phyloP scores from a whole-genome alignment of 2,888 invertebrate genomes.

The Osmoderma eremita region DNA sequence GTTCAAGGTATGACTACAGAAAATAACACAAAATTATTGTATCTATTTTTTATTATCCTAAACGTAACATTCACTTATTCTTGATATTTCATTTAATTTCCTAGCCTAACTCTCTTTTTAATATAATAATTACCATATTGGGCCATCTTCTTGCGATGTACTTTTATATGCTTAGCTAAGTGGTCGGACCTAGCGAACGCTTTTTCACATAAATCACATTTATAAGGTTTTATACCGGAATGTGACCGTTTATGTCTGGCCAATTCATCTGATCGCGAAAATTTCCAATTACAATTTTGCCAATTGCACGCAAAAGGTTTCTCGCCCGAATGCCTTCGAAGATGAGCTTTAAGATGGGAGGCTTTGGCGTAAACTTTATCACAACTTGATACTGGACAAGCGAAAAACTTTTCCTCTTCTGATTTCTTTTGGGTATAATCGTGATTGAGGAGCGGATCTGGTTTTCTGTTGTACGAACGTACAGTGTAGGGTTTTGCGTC shows the following conservation, averaged over 20 bases:
- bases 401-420: conserved; percentile 70
- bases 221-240: conserved; percentile 93
- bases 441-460: conserved; percentile 52
- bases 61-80: background rate
- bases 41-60: conserved; percentile 4
- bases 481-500: conserved; percentile 44
- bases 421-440: conserved; percentile 56
- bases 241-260: conserved; percentile 94
- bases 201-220: conserved; percentile 88
- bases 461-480: conserved; percentile 43
- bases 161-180: conserved; percentile 89
- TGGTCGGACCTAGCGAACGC: conserved; percentile 94
- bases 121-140: conserved; percentile 52
- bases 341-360: conserved; percentile 89
- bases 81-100: conserved; percentile 2
- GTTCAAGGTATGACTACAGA: too few species aligned
- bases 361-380: conserved; percentile 88
- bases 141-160: conserved; percentile 75
- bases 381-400: conserved; percentile 77
- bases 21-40: conserved; percentile 1
- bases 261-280: conserved; percentile 93
- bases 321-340: conserved; percentile 81
- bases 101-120: conserved; percentile 37
- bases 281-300: conserved; percentile 87
- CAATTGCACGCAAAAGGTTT: conserved; percentile 71